Base-by-base conservation (phyloP, 2,797 vertebrate species). In the Fratercula arctica region DNA sequence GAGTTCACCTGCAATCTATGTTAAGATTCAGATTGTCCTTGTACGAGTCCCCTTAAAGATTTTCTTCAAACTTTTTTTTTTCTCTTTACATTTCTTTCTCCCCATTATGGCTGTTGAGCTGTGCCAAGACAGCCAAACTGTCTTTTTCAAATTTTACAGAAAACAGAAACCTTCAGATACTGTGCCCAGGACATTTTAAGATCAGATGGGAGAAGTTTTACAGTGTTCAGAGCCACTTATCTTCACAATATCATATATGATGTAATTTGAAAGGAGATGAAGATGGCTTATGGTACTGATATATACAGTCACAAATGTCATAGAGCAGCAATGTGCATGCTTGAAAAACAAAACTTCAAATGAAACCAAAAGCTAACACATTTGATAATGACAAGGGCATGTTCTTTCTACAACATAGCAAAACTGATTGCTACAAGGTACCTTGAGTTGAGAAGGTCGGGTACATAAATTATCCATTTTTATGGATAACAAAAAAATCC, bases 11-110 rank as follows among this genome's bases (percentile, higher is more conserved):
- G 66, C 63, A 87, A 86, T 73, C 61, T 90, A 3, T 72, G 28
- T 72, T 89, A 86, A 89, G 48, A 85, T 87, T 95, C 72, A 68
- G 46, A 74, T 39, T 93, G 81, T 85, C 92, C 75, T 94, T 87
- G 93, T 77, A 67, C 53, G 81, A 93, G 35, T 93, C 26, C 20
- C n/a, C 60, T 39, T 54, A 68, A 70, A 80, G 81, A 53, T 83
- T 87, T 90, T 90, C 41, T 66, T 89, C 57, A 68, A 61, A 60
- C 10, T 80, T n/a, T 45, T 66, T 45, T 66, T 48, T 68, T 61
- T 41, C 23, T 70, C 18, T 64, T 83, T 90, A 13, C 11, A 14
- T 85, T 90, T 85, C 13, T 66, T 85, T 79, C 93, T 50, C 45
- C 4, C 4, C 8, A 5, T 51, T 68, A 18, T 1, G 3, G 6